Evolutionary conservation across 2,113 vertebrate genomes (phyloP), one percentile per base, ranked within the genome.

Genomic region (Rallus limicola): DNA sequence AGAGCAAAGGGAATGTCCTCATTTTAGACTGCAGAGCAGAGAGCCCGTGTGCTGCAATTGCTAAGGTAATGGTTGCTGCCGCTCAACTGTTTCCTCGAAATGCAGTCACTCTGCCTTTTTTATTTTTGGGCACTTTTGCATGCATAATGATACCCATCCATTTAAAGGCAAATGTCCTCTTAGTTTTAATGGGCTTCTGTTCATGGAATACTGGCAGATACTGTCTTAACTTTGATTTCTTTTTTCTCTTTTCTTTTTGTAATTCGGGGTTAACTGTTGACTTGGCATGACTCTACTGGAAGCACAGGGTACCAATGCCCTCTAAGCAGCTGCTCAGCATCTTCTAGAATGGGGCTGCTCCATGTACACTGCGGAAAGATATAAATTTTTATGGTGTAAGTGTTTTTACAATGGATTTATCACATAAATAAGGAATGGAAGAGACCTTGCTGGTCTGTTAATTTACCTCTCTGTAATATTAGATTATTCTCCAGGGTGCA

Each of bases 121-220:
- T 96, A 96, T 97, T 94, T 97, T 96, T 93, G 96, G 86, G 95
- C 92, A 95, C 88, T 96, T 97, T 88, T 96, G 95, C 95, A 94
- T 94, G 90, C 92, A 84, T 95, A 96, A 96, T 95, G 90, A 94
- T 72, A 96, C 52, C 82, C 83, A 96, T 93, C 80, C 92, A 93
- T 96, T 96, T 96, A 96, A 96, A 97, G 83, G 93, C 83, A 96
- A 97, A 95, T 91, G 76, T 93, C 69, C 95, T 84, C 77, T 81
- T 76, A 90, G 88, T 91, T 96, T 96, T 94, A 95, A 93, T 92
- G 80, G 95, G 93, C 88, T 94, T 95, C 91, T 97, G 93, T 87
- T 96, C 84, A 62, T 82, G 80, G 64, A 93, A 90, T 87, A 53
- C 65, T 91, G 81, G 65, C 83, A 94, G 92, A 94, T 40, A 89